phyloP scores from a whole-genome alignment of 2,797 vertebrate genomes.

The Bradypodion ventrale region DNA sequence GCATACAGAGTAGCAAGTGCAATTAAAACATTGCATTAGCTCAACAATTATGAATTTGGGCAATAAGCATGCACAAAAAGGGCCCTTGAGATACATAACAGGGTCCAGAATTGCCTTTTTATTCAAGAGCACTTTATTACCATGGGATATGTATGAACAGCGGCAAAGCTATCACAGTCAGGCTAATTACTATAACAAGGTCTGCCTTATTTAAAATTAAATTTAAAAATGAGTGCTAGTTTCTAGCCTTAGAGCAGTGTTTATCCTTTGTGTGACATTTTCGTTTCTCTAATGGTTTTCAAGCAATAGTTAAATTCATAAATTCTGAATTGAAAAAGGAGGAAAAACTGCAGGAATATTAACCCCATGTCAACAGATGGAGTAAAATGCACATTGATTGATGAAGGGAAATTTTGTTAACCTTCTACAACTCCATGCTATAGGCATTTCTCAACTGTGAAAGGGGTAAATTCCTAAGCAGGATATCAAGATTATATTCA shows the following conservation, averaged over 20 bases:
- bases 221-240: slow-evolving; percentile 33
- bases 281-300: background rate
- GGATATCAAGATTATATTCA: background rate
- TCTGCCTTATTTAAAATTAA: slow-evolving; percentile 62
- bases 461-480: background rate
- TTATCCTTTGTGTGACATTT: background rate
- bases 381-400: background rate
- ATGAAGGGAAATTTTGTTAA: background rate
- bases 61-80: slow-evolving; percentile 30
- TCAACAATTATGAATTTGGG: slow-evolving; percentile 51
- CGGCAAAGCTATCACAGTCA: slow-evolving; percentile 39
- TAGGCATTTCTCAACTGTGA: background rate
- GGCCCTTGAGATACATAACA: slow-evolving; percentile 36
- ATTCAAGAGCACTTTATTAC: slow-evolving; percentile 53
- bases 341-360: background rate
- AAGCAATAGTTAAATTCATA: background rate
- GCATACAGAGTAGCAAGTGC: slow-evolving; percentile 38
- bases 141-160: slow-evolving; percentile 37
- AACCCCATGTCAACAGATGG: background rate
- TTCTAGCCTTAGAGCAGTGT: background rate
- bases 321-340: background rate
- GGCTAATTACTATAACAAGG: slow-evolving; percentile 61
- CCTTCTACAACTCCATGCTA: background rate
- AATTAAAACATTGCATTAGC: slow-evolving; percentile 61
- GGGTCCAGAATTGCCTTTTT: slow-evolving; percentile 54